Base-by-base conservation (phyloP, 53 echinoderm and acorn worm species). In the Henricia sp. region DNA sequence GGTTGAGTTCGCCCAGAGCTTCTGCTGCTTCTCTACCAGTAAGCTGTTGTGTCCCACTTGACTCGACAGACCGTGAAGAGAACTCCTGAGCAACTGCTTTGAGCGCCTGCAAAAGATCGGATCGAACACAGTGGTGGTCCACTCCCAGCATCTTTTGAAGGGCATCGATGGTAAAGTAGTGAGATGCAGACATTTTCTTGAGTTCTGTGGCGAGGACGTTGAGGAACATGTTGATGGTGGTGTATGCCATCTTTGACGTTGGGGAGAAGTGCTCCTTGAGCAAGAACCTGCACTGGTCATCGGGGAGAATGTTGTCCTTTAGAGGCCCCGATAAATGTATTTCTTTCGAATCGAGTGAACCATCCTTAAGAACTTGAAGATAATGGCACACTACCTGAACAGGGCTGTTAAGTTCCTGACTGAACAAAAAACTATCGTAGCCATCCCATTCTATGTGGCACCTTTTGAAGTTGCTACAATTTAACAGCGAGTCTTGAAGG, bases 351-450 rank as follows among this genome's bases (percentile, higher is more conserved):
- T 87, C 56, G 25, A 87, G 67, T 21, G 68, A 19, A 11, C 54
- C 69, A 37, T 50, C 52, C 13, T 68, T 26, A 30, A 87, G 23
- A 6, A 68, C 68, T 68, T 87, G 66, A 28, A 87, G 37, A 50
- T 87, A 87, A 30, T 55, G 66, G 53, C 87, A 87, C 0, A 87
- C 87, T 35, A 87, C 87, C 75, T 87, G 87, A 19, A 78, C 77
- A 17, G 77, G 78, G 64, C 87, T 87, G 33, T 78, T 87, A 42
- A 77, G 40, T 16, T 87, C 87, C 35, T 53, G 35, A 43, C 77
- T 78, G 37, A 77, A 43, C 46, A 66, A 2, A 23, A 67, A 78
- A 38, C 64, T 28, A 4, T 24, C 33, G 46, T 74, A 87, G 38
- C 37, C 57, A 34, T 68, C 64, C 87, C 87, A 87, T 67, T 66